A percentile compares a stretch with the other conserved stretches of the same genome.
Conservation (phyloP, 2,888 invertebrate genomes). For the Altica lythri region DNA sequence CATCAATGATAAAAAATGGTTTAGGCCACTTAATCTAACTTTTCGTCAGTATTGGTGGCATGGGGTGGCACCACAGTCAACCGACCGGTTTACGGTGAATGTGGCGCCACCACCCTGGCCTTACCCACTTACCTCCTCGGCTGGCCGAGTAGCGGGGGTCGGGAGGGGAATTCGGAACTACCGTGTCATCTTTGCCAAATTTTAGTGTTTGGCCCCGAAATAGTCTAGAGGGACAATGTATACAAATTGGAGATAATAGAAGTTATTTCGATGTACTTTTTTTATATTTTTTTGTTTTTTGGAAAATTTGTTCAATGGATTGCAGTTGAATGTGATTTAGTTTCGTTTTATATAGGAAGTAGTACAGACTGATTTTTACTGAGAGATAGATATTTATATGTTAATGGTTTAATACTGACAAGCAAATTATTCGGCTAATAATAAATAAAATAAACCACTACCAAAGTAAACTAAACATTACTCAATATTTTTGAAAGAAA, state of each 20-base stretch:
- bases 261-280: constrained; percentile 15
- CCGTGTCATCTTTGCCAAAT: constrained; percentile 46
- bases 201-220: constrained; percentile 52
- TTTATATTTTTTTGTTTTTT: constrained; percentile 16
- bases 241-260: constrained; percentile 53
- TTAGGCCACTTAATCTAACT: constrained; percentile 29
- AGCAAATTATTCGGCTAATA: background rate
- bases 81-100: constrained; percentile 41
- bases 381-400: background rate
- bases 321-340: no score
- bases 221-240: constrained; percentile 65
- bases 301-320: constrained; percentile 15
- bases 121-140: constrained; percentile 60
- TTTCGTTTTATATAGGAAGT: background rate
- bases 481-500: no score
- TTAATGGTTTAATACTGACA: background rate
- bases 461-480: no score
- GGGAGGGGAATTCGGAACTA: constrained; percentile 61
- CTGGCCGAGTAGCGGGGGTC: constrained; percentile 52
- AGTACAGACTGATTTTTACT: constrained; percentile 5
- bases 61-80: constrained; percentile 45
- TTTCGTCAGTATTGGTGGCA: constrained; percentile 38
- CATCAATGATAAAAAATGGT: no score
- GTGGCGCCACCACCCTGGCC: constrained; percentile 53
- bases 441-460: no score